Base-by-base conservation (phyloP, 2,113 vertebrate genomes). In the Dipodomys stephensi region DNA sequence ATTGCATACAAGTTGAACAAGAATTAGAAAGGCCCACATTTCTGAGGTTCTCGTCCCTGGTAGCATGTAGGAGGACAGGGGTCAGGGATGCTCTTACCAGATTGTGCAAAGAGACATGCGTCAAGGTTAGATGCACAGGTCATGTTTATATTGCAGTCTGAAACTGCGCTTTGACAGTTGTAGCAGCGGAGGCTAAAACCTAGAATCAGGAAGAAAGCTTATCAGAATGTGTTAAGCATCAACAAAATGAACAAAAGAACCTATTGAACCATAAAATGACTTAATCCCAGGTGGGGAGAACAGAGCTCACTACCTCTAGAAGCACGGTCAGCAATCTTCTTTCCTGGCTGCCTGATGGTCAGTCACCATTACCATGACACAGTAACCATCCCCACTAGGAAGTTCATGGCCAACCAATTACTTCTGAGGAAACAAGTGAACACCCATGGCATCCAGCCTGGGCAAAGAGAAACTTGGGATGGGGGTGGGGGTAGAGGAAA, bases 61-160 rank as follows among this genome's bases (percentile, higher is more conserved):
- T 35, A 16, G 74, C 10, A 71, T 10, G 20, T 4, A 53, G 23
- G 68, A 82, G 72, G 72, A 76, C 28, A 44, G 35, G n/a, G 19
- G 73, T 72, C 16, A 1, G 35, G 65, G 71, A n/a, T 18, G 77
- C 25, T 46, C 97, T 97, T 95, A 97, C 96, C 94, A 0, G 53
- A 3, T 16, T 15, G 2, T 15, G 23, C 19, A 7, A 0, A 0
- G 16, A 95, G 6, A 90, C 97, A 97, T 0, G 87, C 0, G 39
- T 97, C 65, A 0, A 19, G 1, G 62, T 86, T 49, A 0, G 0
- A 0, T 4, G 71, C 0, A 20, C 96, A 96, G 6, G 15, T 72
- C 13, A 0, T 0, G 27, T 0, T 4, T 0, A 0, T 0, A 0
- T 2, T 16, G 82, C 97, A 97, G 0, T 0, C 0, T 0, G 1